Evolutionary conservation across 2,797 vertebrate genomes (phyloP).

Genomic region (Scarus forsteni): DNA sequence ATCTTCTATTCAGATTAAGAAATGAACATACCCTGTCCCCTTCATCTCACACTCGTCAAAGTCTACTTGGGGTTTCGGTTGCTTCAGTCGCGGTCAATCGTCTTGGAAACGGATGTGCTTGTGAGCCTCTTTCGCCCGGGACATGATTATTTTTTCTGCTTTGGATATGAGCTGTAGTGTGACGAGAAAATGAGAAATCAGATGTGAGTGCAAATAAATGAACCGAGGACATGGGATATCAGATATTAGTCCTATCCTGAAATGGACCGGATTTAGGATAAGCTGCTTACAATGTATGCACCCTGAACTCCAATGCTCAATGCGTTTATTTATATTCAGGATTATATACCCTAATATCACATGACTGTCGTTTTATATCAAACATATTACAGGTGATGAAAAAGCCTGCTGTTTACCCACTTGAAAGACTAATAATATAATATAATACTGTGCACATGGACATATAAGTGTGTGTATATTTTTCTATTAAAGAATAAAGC

Average conservation of each 20-base stretch:
- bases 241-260: not conserved
- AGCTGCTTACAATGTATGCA: not conserved
- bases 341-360: not conserved
- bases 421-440: not conserved
- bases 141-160: constrained; percentile 94
- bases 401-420: not conserved
- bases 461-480: not conserved
- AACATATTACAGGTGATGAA: too few relatives aligned
- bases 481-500: not conserved
- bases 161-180: constrained; percentile 90
- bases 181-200: constrained; percentile 37
- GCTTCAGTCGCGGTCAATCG: constrained; percentile 75
- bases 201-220: not conserved
- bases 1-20: not conserved
- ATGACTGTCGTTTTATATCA: not conserved
- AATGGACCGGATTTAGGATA: not conserved
- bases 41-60: not conserved
- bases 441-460: not conserved
- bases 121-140: constrained; percentile 89
- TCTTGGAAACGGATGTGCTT: constrained; percentile 94
- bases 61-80: not conserved
- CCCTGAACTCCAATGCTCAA: not conserved
- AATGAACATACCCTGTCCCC: not conserved
- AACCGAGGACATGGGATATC: not conserved
- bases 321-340: not conserved